Evolutionary conservation across 2,888 invertebrate genomes (phyloP), one percentile per base, ranked within the genome.

Genomic region (Andrena hattorfiana): DNA sequence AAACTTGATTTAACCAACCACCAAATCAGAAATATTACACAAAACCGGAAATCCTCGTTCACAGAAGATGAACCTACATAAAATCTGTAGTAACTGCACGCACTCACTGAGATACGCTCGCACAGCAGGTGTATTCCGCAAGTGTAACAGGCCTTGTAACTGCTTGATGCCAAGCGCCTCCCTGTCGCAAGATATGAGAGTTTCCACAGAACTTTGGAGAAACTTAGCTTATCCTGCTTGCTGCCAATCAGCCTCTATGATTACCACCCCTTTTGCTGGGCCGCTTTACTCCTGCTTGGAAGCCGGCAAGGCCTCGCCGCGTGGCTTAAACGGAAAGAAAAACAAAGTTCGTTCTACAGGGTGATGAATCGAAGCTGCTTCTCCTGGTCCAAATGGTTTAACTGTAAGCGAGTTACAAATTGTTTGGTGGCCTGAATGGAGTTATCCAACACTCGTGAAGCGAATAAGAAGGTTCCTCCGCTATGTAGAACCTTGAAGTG

Each of bases 151-250:
- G 23, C 51, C 35, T 48, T 23, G 56, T 23, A 56, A 73, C 48
- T 26, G 54, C 62, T 3, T 13, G 72, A 79, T 78, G 79, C 77
- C 85, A 84, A 64, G 75, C 73, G 60, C 63, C 77, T 82, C 85
- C 88, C 84, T 83, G 86, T 87, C 86, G 74, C 87, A 82, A 88
- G 88, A 89, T 89, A 89, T 89, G 86, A 87, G 87, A 90, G 83
- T 88, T 87, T 77, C 79, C 74, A 32, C 49, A 35, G 23, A 72
- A 90, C 88, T 82, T 89, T 89, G 48, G 80, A 20, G 35, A 70
- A 87, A 88, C 84, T 89, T 87, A 74, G 83, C 84, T 85, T 85
- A 89, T 87, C 80, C 85, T 16, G 66, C 84, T 32, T 69, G 72
- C 81, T 87, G 85, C 83, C 89, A 90, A 90, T 90, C 90, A 87